A percentile compares a stretch with the other conserved stretches of the same genome.
phyloP scores from a whole-genome alignment of 2,888 invertebrate species.

The Pristionchus entomophagus region DNA sequence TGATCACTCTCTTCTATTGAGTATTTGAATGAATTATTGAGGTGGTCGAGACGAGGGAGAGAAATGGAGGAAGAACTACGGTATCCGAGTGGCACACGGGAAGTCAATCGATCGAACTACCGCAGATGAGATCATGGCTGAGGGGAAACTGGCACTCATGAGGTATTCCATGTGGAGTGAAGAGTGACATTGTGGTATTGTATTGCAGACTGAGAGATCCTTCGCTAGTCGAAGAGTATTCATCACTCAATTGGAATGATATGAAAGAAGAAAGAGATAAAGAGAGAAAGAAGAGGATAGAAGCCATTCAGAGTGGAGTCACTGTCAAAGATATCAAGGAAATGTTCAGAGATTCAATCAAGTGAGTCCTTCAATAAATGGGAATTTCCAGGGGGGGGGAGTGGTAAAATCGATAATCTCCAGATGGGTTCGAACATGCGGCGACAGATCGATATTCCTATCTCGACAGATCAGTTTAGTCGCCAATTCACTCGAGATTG shows the following conservation, averaged over 20 bases:
- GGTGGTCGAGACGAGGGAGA: constrained; percentile 28
- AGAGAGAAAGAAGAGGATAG: constrained; percentile 10
- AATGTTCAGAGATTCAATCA: neutral
- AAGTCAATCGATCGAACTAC: neutral
- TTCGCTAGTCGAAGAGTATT: neutral
- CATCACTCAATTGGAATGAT: neutral
- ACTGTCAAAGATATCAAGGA: neutral
- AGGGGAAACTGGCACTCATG: constrained; percentile 33
- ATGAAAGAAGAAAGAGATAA: neutral
- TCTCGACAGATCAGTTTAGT: constrained; percentile 2
- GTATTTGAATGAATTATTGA: neutral
- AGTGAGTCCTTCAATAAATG: neutral
- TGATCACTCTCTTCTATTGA: neutral
- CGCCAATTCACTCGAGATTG: constrained; percentile 39
- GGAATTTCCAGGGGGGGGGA: too few relatives aligned
- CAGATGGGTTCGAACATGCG: neutral
- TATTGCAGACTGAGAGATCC: constrained; percentile 8
- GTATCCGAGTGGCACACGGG: neutral
- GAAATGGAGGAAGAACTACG: constrained; percentile 36
- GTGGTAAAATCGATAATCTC: neutral
- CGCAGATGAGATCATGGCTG: constrained; percentile 21
- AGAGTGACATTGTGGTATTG: neutral
- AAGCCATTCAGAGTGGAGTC: neutral
- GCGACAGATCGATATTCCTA: constrained; percentile 2
- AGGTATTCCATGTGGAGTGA: neutral